Evolutionary conservation across 2,113 vertebrate genomes (phyloP), one percentile per base, ranked within the genome.

Genomic region (Australoheros scitulus): DNA sequence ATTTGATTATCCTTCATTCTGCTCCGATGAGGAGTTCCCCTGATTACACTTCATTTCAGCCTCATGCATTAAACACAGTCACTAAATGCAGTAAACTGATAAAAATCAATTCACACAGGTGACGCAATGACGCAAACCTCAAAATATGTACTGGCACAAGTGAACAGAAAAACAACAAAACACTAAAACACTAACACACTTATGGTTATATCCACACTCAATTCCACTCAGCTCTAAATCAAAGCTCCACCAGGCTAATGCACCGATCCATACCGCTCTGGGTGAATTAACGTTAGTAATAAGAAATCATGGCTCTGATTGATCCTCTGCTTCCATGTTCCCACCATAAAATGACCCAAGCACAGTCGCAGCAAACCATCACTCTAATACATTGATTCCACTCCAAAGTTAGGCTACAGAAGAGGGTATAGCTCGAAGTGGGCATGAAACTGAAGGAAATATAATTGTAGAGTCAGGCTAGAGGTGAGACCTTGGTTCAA

Each of bases 201-300:
- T 60, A 77, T 20, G 88, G 34, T 74, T 77, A 75, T 72, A 80
- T 79, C 79, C 81, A 72, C 75, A 74, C 79, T 86, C 88, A 87
- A 47, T 92, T 89, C 88, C 80, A 76, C 82, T 87, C 79, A 70
- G 90, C 92, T 89, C 85, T 95, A 94, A 95, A 95, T 95, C 93
- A 93, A 83, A 85, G 80, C 88, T 95, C 92, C 94, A 95, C 94
- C 93, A 94, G 79, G 96, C 97, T 93, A 94, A 96, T 96, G 97
- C 96, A 97, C 93, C 93, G 96, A 97, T 97, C 96, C 93, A 96
- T 97, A 97, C 95, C 82, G 95, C 96, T 97, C 96, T 96, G 97
- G 97, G 97, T 98, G 97, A 99, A 98, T 98, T 98, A 98, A 97
- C 95, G 94, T 97, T 97, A 97, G 97, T 98, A 97, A 98, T 98